Evolutionary conservation across 2,797 vertebrate species (phyloP), one percentile per base, ranked within the genome.

Genomic region (Liparis tanakae): DNA sequence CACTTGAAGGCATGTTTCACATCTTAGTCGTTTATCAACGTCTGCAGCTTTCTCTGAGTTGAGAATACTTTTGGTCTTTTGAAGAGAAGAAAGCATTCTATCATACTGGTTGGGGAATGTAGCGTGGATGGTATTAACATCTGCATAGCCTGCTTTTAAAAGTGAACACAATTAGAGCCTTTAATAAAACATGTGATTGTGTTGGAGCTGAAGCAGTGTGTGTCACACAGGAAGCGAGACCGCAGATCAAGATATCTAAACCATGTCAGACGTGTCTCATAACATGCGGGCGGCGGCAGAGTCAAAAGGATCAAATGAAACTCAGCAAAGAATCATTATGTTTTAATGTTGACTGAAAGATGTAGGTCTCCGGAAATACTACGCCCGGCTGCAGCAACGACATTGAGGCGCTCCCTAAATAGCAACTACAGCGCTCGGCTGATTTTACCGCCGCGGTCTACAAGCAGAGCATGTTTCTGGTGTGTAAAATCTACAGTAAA

Each of bases 281-380:
- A 61, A 83, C 76, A 81, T 37, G 63, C 15, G 22, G 60, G 70
- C 67, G 43, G 41, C 61, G 54, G 58, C 62, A 51, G 70, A 78
- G 77, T 84, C 74, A 76, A 75, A 81, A 33, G 57, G 75, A 89
- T 87, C 73, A 81, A 84, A 88, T 78, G 50, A 65, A 84, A 75
- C 80, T 70, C 74, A 10, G 41, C 48, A 80, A 78, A 30, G 59
- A 76, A 68, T 81, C 84, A 84, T 91, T 74, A 84, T 85, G 82
- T 81, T 88, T 90, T 88, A n/a, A 89, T 90, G 51, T 62, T 79
- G 76, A 86, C 70, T 70, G 74, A 88, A 85, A 82, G 82, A 88
- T 84, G 83, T 80, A 72, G 74, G 84, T 89, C 85, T 88, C 64
- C 17, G 12, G 83, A 76, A 83, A 90, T 36, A 75, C 79, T 46